A percentile compares a stretch with the other conserved stretches of the same genome.
phyloP scores from a whole-genome alignment of 2,888 invertebrate species.

The Agrotis exclamationis region DNA sequence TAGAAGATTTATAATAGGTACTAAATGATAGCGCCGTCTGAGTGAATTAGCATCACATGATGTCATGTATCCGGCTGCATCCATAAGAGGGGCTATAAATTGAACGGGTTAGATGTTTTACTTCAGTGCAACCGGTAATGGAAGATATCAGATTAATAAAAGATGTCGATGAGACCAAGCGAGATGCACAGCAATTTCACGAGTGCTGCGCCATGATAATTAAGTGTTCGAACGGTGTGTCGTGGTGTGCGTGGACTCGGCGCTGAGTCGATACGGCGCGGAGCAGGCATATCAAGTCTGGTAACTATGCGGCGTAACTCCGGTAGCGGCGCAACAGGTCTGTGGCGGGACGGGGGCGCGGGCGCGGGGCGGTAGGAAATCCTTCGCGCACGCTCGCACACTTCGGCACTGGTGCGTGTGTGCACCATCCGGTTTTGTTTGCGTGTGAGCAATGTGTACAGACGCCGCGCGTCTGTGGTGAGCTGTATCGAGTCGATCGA shows the following conservation, averaged over 20 bases:
- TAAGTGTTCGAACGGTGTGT: constrained; percentile 83
- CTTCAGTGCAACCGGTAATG: constrained; percentile 85
- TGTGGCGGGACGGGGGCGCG: constrained; percentile 82
- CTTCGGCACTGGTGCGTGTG: constrained; percentile 72
- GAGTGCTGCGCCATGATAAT: constrained; percentile 87
- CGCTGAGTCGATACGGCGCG: constrained; percentile 73
- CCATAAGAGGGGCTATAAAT: constrained; percentile 82
- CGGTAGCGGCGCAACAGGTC: constrained; percentile 91
- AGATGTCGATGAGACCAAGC: constrained; percentile 85
- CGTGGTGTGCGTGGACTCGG: constrained; percentile 82
- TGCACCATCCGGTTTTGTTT: constrained; percentile 89
- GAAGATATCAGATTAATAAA: constrained; percentile 87
- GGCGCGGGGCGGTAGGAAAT: constrained; percentile 88
- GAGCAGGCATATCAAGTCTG: constrained; percentile 89
- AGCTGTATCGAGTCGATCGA: constrained; percentile 88
- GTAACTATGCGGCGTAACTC: constrained; percentile 91
- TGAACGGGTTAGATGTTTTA: constrained; percentile 83
- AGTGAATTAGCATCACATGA: constrained; percentile 86
- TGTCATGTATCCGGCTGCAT: constrained; percentile 87
- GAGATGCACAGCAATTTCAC: constrained; percentile 87
- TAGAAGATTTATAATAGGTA: constrained; percentile 79
- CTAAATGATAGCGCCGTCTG: constrained; percentile 80
- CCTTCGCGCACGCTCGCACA: constrained; percentile 87
- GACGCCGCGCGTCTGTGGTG: constrained; percentile 76
- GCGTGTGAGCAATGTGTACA: constrained; percentile 79